Evolutionary conservation across 1,140 invertebrate genomes (phyloP).

Genomic region (Brachionus sp.): DNA sequence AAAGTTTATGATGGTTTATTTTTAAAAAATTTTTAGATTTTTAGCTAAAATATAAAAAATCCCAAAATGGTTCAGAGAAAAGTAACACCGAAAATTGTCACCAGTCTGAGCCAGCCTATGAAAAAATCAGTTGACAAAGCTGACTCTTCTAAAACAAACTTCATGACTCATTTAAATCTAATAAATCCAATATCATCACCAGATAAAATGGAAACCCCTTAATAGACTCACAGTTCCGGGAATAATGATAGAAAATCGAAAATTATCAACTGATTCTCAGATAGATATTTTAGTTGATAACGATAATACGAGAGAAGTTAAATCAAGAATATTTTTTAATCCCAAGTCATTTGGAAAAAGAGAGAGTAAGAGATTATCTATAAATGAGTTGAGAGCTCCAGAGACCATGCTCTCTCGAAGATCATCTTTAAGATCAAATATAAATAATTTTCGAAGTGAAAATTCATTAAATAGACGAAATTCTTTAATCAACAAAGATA

Average conservation of each 20-base stretch:
- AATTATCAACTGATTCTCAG: not conserved
- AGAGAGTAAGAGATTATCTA: not conserved
- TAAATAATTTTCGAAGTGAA: not conserved
- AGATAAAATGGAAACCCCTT: not conserved
- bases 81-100: not conserved
- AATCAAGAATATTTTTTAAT: not conserved
- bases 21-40: not conserved
- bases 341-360: not conserved
- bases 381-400: not conserved
- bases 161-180: not conserved
- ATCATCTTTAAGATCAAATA: not conserved
- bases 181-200: not conserved
- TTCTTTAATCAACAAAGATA: not conserved
- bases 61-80: conserved; percentile 1
- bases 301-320: not conserved
- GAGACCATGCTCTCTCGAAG: not conserved
- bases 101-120: not conserved
- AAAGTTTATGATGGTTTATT: not conserved
- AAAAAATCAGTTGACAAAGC: not conserved
- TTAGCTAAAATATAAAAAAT: not conserved
- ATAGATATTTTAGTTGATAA: not conserved
- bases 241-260: not conserved
- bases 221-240: not conserved
- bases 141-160: not conserved
- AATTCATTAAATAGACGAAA: not conserved